Conservation (phyloP, 64 coral and sea anemone species). For the Astreopora myriophthalma region DNA sequence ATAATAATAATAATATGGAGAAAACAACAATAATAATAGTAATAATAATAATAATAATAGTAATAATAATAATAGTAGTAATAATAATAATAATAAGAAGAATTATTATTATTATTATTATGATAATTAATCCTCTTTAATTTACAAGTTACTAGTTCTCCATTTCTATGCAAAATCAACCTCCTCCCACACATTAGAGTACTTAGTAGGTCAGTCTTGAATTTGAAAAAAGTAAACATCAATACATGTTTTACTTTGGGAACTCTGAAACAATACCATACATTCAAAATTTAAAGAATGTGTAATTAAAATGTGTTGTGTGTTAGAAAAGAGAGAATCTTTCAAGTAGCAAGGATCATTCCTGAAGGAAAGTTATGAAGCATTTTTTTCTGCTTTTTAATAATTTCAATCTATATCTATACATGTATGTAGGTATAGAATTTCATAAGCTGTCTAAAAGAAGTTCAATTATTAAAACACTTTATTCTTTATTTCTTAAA, state of each 20-base stretch:
- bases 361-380: background rate
- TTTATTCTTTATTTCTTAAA: constrained; percentile 38
- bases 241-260: constrained; percentile 7
- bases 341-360: background rate
- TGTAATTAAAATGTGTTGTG: constrained; percentile 4
- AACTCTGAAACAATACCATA: background rate
- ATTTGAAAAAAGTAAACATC: constrained; percentile 11
- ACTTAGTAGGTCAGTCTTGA: background rate
- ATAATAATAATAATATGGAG: background rate
- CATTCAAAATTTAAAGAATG: background rate
- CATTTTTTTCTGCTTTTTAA: background rate
- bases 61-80: too few relatives aligned
- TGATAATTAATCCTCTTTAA: background rate
- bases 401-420: background rate
- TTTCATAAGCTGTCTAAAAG: background rate
- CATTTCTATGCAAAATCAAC: background rate
- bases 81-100: too few relatives aligned
- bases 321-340: background rate
- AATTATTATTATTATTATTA: too few relatives aligned
- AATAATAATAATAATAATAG: too few relatives aligned
- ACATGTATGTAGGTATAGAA: background rate
- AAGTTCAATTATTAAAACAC: constrained; percentile 6
- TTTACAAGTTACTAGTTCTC: background rate
- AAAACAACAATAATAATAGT: too few relatives aligned
- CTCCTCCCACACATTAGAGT: background rate